Base-by-base conservation (phyloP, 2,888 invertebrate genomes). In the Himalopsyche kuldschensis region DNA sequence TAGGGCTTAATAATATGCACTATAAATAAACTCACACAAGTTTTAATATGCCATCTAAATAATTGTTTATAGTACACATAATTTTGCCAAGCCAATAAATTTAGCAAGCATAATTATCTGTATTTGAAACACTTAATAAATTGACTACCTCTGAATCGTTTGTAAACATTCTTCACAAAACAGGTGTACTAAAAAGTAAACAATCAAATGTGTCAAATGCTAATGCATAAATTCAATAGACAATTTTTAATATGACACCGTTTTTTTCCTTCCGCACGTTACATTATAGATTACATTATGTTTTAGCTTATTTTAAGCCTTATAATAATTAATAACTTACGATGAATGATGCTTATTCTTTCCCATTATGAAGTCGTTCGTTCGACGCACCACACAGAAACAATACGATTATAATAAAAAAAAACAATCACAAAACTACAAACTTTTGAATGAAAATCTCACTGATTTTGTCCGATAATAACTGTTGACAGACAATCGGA, bases 291-390 rank as follows among this genome's bases (percentile, higher is more conserved):
- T 24, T 8, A 2, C 24, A 10, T 63, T n/a, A 10, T 30, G 15
- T 11, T 27, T 3, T 55, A 20, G 10, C 8, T 69, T 11, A 69
- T 20, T 55, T 0, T 20, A 69, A 3, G 24, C n/a, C n/a, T n/a
- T n/a, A 78, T 47, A 30, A 47, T 31, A 47, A 76, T 63, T 41
- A 4, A 76, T 20, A 75, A 85, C 85, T 85, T 83, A 85, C 82
- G 84, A 81, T n/a, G 85, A 79, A 35, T 85, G 83, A 48, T 85
- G 83, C 76, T 85, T 85, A 76, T 85, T 85, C 48, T 85, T 85
- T 46, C 84, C 85, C 85, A 85, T 85, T 75, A 81, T 47, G 76
- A 46, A 75, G 76, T 47, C 47, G 77, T 79, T 83, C 47, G 78
- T 69, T 31, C 27, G 27, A 47, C 17, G 17, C 31, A 46, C 48